phyloP scores from a whole-genome alignment of 37 sponge, comb jelly and placozoan genomes.

The Oopsacas minuta region DNA sequence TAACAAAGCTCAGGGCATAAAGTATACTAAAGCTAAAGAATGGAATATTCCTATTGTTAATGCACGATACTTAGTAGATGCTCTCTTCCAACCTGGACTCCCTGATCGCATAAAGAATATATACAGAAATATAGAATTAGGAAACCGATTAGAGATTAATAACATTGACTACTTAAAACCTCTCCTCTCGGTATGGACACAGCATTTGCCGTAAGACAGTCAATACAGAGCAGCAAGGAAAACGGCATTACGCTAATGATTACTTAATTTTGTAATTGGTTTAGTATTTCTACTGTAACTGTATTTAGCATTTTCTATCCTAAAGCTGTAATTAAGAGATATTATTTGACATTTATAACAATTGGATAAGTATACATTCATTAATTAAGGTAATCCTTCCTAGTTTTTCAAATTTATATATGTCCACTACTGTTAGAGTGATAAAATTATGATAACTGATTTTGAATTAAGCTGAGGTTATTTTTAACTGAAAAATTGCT shows the following conservation, averaged over 20 bases:
- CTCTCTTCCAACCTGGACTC: neutral
- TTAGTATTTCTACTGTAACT: neutral
- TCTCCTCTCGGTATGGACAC: neutral
- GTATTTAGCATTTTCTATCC: neutral
- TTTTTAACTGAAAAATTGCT: too few relatives aligned
- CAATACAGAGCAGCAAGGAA: too few relatives aligned
- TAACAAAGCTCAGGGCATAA: constrained; percentile 57
- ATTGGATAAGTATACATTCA: too few relatives aligned
- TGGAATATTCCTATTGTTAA: constrained; percentile 70
- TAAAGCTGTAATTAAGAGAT: neutral
- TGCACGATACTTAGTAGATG: constrained; percentile 50
- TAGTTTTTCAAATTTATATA: too few relatives aligned
- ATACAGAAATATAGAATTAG: neutral
- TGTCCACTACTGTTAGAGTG: too few relatives aligned
- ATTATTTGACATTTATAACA: too few relatives aligned
- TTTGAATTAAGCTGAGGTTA: too few relatives aligned
- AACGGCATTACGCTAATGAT: neutral
- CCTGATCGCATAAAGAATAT: neutral
- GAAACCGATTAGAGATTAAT: neutral
- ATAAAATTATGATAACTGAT: too few relatives aligned
- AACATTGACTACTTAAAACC: neutral
- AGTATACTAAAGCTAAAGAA: constrained; percentile 66
- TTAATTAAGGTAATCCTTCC: too few relatives aligned
- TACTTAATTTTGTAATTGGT: neutral
- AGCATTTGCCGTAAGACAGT: neutral